These are phyloP conservation scores for Microcebus griseorufus DNA, from an alignment of 2,113 vertebrate genomes.

Conservation along the genomic window DNA sequence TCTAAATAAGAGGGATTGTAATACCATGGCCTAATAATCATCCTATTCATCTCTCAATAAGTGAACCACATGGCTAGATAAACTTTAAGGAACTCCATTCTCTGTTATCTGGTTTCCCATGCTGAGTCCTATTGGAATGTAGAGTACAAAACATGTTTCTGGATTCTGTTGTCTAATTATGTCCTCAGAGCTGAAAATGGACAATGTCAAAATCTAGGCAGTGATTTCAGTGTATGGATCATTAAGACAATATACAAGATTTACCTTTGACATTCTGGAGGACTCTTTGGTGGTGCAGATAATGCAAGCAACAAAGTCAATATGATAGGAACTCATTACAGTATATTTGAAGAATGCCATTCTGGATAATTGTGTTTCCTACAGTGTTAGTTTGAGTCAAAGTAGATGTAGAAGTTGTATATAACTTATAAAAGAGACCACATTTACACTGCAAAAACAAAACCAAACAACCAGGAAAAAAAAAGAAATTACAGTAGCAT, in stretches of 20 bases:
- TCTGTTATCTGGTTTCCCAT: neutral
- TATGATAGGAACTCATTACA: neutral
- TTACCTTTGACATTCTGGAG: neutral
- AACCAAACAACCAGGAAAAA: neutral
- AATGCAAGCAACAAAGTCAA: neutral
- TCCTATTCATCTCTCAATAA: neutral
- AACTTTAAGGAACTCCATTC: neutral
- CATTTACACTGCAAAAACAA: neutral
- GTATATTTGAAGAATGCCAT: neutral
- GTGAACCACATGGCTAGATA: neutral
- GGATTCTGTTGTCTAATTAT: neutral
- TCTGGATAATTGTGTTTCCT: neutral
- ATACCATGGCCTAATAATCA: neutral
- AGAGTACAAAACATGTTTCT: neutral
- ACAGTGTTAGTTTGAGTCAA: neutral
- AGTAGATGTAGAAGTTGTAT: neutral
- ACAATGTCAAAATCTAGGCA: neutral
- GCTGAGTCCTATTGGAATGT: neutral
- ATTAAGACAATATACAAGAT: neutral
- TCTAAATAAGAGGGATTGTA: neutral
- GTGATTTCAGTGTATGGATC: neutral
- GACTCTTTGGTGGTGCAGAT: neutral
- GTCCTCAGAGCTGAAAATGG: neutral
- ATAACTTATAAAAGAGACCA: neutral
- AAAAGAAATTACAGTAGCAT: neutral